These are phyloP conservation scores for Ricordea florida DNA, from an alignment of 92 coral and sea anemone genomes.

Conservation along the genomic window DNA sequence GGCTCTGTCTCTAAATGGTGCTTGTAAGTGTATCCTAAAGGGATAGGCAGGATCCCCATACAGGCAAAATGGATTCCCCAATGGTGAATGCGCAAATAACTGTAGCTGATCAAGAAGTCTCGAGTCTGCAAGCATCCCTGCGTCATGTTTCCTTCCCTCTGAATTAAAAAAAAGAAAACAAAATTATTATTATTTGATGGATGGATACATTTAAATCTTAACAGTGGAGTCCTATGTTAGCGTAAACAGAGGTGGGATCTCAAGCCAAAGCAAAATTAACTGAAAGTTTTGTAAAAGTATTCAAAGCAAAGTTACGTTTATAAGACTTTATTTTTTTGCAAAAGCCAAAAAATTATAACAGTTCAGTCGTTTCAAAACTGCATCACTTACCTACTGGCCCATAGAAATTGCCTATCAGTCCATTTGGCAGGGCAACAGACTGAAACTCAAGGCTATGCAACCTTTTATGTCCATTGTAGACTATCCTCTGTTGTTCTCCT, in stretches of 20 bases:
- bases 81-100: conserved; percentile 3
- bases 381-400: no score
- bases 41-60: conserved; percentile 42
- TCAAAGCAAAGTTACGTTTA: no score
- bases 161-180: conserved; percentile 7
- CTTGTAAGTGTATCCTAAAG: conserved; percentile 19
- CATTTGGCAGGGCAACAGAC: neutral
- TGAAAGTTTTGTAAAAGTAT: no score
- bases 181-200: no score
- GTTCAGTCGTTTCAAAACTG: no score
- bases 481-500: neutral
- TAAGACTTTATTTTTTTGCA: no score
- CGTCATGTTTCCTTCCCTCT: conserved; percentile 41
- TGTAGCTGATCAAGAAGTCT: conserved; percentile 16
- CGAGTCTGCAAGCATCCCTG: conserved; percentile 31
- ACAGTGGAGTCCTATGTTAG: no score
- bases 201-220: no score
- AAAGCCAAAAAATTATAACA: no score
- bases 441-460: neutral
- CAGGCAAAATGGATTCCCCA: conserved; percentile 3
- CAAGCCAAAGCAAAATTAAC: no score
- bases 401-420: neutral
- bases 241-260: no score
- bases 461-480: neutral
- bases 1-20: conserved; percentile 17